phyloP scores from a whole-genome alignment of 2,113 vertebrate species.

The Dolichotis patagonum region DNA sequence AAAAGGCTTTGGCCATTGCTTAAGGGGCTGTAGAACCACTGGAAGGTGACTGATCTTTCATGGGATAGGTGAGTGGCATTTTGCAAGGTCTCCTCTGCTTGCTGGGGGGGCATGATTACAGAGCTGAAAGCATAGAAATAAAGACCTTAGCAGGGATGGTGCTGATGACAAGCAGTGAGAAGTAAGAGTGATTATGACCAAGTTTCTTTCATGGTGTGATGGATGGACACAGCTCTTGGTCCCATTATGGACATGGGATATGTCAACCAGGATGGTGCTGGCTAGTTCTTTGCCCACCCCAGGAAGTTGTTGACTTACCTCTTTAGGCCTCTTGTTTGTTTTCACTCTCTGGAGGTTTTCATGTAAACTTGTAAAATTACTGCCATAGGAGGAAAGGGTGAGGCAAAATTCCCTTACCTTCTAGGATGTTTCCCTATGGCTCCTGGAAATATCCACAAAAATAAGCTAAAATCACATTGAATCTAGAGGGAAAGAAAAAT shows the following conservation, averaged over 20 bases:
- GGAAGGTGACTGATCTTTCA: not conserved
- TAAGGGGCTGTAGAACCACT: not conserved
- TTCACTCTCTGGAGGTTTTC: not conserved
- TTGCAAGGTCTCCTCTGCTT: not conserved
- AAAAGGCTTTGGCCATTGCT: not conserved
- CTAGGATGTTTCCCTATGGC: not conserved
- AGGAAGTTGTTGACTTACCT: not conserved
- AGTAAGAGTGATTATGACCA: fast-evolving
- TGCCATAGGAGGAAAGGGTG: not conserved
- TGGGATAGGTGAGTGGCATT: not conserved
- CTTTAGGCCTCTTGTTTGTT: not conserved
- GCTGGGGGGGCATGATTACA: not conserved
- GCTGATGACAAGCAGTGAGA: not conserved
- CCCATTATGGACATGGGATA: fast-evolving
- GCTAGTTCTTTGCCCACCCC: fast-evolving
- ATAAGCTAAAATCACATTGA: not conserved
- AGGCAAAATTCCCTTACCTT: not conserved
- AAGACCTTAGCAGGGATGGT: not conserved
- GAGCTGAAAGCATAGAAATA: not conserved
- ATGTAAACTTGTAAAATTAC: not conserved
- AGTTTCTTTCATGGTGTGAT: fast-evolving
- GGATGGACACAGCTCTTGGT: not conserved
- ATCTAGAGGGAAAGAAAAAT: not conserved
- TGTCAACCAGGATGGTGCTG: fast-evolving
- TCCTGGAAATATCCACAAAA: slow-evolving; percentile 9